A percentile compares a stretch with the other conserved stretches of the same genome.
Conservation (phyloP, 2,797 vertebrate species). For the Oreochromis grahami region DNA sequence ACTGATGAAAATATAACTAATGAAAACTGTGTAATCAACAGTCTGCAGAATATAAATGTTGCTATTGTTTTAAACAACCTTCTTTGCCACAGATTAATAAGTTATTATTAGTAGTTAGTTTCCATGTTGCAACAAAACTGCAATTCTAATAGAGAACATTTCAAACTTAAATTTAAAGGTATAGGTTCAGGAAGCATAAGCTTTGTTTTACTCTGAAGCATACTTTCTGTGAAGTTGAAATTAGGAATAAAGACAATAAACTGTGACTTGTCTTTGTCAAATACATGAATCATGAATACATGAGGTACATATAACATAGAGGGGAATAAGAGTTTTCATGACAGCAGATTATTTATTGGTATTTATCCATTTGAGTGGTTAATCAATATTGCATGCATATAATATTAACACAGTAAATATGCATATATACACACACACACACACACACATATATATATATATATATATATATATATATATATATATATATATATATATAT, state of each 20-base stretch:
- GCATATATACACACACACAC: too few relatives aligned
- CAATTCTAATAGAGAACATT: too few relatives aligned
- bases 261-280: neutral
- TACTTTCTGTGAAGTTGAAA: neutral
- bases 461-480: too few relatives aligned
- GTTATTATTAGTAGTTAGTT: too few relatives aligned
- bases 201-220: neutral
- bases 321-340: neutral
- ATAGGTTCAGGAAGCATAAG: neutral
- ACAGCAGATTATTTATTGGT: neutral
- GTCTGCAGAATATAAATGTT: too few relatives aligned
- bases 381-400: neutral
- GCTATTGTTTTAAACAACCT: too few relatives aligned
- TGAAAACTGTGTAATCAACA: too few relatives aligned
- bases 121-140: too few relatives aligned
- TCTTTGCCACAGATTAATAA: too few relatives aligned
- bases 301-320: neutral
- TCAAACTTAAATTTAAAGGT: neutral
- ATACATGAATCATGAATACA: neutral
- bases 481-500: too few relatives aligned
- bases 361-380: neutral
- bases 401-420: neutral
- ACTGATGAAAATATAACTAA: too few relatives aligned
- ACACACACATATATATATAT: too few relatives aligned
- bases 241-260: neutral